Conservation (phyloP, 2,113 vertebrate genomes). For the Athene cunicularia region DNA sequence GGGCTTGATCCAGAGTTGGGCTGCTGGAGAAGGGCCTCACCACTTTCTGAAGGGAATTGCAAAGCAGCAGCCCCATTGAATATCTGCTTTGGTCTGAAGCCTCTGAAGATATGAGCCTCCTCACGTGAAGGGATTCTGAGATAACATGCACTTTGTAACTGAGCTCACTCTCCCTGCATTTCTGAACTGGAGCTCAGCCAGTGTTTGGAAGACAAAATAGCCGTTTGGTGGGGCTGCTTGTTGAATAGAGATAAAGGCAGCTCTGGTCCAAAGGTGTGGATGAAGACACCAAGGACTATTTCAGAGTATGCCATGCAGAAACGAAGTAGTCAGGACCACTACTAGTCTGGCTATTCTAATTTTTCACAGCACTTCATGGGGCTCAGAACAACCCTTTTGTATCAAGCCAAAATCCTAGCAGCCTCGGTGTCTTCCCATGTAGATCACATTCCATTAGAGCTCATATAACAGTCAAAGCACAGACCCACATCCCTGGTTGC, state of each 20-base stretch:
- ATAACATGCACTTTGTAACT: background rate
- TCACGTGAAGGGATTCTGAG: background rate
- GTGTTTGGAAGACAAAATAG: background rate
- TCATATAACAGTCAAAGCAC: background rate
- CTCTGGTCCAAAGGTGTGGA: background rate
- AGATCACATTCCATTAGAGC: background rate
- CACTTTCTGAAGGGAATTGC: background rate
- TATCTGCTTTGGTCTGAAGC: background rate
- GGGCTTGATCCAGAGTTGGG: background rate
- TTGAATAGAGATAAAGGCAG: background rate
- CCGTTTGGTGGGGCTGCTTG: background rate
- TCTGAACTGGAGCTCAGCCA: background rate
- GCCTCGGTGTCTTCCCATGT: background rate
- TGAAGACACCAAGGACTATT: background rate
- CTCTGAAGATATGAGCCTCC: background rate
- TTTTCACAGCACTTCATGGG: background rate
- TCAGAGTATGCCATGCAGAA: fast-evolving
- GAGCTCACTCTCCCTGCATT: background rate
- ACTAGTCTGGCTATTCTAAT: background rate
- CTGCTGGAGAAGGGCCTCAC: background rate
- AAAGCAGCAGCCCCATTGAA: background rate
- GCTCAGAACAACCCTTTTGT: background rate
- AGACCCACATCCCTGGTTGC: background rate
- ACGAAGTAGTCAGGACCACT: background rate
- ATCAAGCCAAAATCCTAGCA: background rate